A percentile compares a stretch with the other conserved stretches of the same genome.
Evolutionary conservation across 1,140 invertebrate genomes (phyloP).

Genomic region (Polyergus mexicanus): DNA sequence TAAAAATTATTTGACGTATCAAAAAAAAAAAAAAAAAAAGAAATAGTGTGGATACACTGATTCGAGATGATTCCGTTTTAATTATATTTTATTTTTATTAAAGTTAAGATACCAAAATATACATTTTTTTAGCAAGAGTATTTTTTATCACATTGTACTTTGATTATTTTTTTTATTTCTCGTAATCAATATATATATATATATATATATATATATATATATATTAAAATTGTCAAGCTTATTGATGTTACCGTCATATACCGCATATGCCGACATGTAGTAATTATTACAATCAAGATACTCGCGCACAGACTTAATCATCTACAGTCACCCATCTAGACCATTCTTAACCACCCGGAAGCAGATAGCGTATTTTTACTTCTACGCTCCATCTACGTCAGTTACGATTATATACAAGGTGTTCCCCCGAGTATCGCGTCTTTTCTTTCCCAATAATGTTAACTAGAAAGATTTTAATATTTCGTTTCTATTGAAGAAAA

Average conservation of each 20-base stretch:
- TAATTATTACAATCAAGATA: conserved; percentile 58
- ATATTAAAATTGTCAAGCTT: neutral
- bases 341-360: conserved; percentile 51
- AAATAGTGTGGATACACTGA: neutral
- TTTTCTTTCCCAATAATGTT: neutral
- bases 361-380: conserved; percentile 34
- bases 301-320: conserved; percentile 48
- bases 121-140: too few relatives aligned
- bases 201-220: too few relatives aligned
- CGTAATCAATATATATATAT: too few relatives aligned
- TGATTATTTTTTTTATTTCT: conserved; percentile 16
- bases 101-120: neutral
- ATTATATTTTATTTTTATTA: neutral
- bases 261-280: conserved; percentile 18
- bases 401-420: conserved; percentile 43
- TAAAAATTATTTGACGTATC: neutral
- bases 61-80: neutral
- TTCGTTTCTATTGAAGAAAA: neutral
- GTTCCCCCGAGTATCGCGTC: neutral
- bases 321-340: conserved; percentile 17
- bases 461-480: neutral
- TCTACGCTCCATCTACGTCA: neutral
- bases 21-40: conserved; percentile 35
- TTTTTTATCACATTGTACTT: neutral
- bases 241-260: conserved; percentile 37